Percentiles rank a stretch among this genome's conserved stretches.
phyloP scores from a whole-genome alignment of 1,140 invertebrate species.

The Procambarus virginalis region DNA sequence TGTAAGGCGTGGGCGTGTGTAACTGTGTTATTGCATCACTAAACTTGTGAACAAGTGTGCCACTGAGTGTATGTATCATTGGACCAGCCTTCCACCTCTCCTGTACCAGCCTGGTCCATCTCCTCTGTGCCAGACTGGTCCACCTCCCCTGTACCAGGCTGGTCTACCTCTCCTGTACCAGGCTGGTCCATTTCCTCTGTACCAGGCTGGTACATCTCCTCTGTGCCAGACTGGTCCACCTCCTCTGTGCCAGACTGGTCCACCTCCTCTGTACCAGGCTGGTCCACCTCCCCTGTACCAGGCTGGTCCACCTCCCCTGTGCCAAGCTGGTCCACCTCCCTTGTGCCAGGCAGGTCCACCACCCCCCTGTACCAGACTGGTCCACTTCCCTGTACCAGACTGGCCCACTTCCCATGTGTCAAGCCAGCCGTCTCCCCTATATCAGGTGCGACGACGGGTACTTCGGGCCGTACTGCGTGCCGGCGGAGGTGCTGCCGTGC shows the following conservation, averaged over 20 bases:
- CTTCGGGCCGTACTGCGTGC: conserved; percentile 73
- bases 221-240: background rate
- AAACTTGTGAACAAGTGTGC: no score
- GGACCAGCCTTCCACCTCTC: no score
- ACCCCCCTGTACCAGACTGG: background rate
- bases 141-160: background rate
- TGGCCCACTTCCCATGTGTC: background rate
- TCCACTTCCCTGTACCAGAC: background rate
- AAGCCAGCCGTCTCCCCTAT: background rate
- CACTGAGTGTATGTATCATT: no score
- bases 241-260: background rate
- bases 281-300: background rate
- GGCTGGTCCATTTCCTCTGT: background rate
- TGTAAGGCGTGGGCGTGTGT: no score
- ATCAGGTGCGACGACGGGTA: conserved; percentile 75
- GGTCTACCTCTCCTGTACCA: background rate
- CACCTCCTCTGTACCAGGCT: background rate
- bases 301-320: background rate
- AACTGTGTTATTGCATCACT: no score
- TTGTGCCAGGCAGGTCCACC: background rate
- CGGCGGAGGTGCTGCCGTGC: conserved; percentile 73
- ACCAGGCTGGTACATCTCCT: background rate
- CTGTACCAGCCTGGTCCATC: background rate
- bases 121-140: background rate
- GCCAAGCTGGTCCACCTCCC: background rate